Evolutionary conservation across 2,113 vertebrate genomes (phyloP), one percentile per base, ranked within the genome.

Genomic region (Junco hyemalis): DNA sequence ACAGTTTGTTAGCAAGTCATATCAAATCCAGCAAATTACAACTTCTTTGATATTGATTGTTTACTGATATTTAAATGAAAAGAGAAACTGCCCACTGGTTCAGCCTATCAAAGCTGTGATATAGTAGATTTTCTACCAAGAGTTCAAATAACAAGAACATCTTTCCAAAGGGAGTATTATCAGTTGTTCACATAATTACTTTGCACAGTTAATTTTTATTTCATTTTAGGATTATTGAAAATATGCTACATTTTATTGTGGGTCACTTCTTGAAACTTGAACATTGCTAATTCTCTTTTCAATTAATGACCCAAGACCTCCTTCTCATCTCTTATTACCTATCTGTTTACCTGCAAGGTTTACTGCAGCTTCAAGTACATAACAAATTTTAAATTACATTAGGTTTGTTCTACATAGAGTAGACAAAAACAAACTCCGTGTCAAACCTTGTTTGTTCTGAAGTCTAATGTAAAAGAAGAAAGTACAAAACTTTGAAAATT

Each of bases 321-420:
- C 24, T 79, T 90, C 51, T 95, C 89, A 81, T 80, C 74, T 90
- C 53, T 92, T 79, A 76, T 29, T 57, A 90, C 79, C 61, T 93
- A 81, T 76, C 70, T 95, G 92, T 90, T 97, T 96, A 90, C 73
- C 61, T 90, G 70, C 82, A 92, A 96, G 80, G 84, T 90, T 97
- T 97, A 97, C 95, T 95, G 92, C 81, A 89, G 47, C 84, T 96
- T 97, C 81, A 97, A 97, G 68, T 70, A 83, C 24, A 50, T 84
- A 92, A 88, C 9, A 92, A 95, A 96, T 90, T 91, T 97, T 96
- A 95, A 97, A 95, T 92, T 96, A 51, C 79, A 95, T 95, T 93
- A 94, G 81, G 24, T 48, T 97, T 97, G 96, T 83, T n/a, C 71
- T 94, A 95, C 42, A 70, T 84, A 88, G 92, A 96, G 94, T 65